Conservation (phyloP, 2,113 vertebrate genomes). For the Chloropsis hardwickii region DNA sequence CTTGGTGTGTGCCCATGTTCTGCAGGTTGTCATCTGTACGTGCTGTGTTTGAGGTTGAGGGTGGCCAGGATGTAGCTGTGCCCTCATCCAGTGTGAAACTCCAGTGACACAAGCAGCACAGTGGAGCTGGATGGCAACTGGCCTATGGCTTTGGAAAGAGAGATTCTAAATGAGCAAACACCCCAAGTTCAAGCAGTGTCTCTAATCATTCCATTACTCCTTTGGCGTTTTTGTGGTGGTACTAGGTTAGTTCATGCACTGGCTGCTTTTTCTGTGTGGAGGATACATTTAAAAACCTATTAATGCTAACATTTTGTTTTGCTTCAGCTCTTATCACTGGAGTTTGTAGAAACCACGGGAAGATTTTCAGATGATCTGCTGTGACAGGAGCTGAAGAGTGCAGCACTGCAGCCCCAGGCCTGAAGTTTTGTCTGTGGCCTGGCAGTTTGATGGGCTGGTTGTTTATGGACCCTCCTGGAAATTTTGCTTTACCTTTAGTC, state of each 20-base stretch:
- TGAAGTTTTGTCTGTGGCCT: neutral
- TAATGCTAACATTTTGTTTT: neutral
- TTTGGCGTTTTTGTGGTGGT: neutral
- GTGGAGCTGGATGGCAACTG: neutral
- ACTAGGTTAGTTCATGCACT: neutral
- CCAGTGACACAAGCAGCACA: rapidly evolving
- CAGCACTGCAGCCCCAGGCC: neutral
- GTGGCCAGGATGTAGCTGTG: neutral
- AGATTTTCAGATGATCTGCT: neutral
- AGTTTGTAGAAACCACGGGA: neutral
- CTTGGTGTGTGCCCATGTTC: rapidly evolving
- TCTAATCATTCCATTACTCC: neutral
- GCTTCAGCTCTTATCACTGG: neutral
- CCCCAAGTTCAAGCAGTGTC: neutral
- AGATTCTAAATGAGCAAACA: neutral
- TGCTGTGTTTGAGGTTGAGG: rapidly evolving
- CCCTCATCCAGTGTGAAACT: neutral
- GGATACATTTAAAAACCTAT: neutral
- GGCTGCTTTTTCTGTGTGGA: neutral
- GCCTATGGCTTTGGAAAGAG: neutral
- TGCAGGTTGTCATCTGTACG: rapidly evolving
- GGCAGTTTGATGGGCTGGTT: neutral
- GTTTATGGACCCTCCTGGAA: neutral
- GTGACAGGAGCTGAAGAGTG: neutral
- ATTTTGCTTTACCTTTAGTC: neutral